phyloP scores from a whole-genome alignment of 2,888 invertebrate genomes.

The Caenorhabditis japonica region DNA sequence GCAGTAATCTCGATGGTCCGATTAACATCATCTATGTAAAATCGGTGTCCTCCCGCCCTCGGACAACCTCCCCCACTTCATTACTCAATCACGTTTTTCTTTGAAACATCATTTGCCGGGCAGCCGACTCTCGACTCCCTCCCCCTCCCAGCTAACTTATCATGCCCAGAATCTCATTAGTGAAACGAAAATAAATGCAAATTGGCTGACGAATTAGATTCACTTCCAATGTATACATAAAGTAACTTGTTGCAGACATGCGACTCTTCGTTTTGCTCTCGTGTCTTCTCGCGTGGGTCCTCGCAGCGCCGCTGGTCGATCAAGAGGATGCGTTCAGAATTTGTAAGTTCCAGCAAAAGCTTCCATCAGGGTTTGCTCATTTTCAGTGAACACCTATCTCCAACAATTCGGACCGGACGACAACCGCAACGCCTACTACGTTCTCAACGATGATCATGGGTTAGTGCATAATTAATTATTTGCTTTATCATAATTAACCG shows the following conservation, averaged over 20 bases:
- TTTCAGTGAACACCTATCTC: slow-evolving; percentile 59
- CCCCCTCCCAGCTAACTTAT: neutral
- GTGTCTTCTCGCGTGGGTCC: slow-evolving; percentile 58
- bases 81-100: neutral
- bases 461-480: no score
- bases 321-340: slow-evolving; percentile 50
- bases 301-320: slow-evolving; percentile 47
- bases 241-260: slow-evolving; percentile 54
- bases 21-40: no score
- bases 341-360: slow-evolving; percentile 19
- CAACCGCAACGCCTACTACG: slow-evolving; percentile 36
- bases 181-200: no score
- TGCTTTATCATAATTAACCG: no score
- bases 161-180: slow-evolving; percentile 44
- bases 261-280: slow-evolving; percentile 50
- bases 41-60: no score
- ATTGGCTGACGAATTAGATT: neutral
- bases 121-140: no score
- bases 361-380: neutral
- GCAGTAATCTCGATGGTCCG: no score
- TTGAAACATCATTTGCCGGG: no score
- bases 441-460: slow-evolving; percentile 56
- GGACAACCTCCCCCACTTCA: neutral
- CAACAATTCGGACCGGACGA: slow-evolving; percentile 53
- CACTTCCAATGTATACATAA: neutral